phyloP scores from a whole-genome alignment of 2,797 vertebrate species.

The Tenualosa thibaudeaui region DNA sequence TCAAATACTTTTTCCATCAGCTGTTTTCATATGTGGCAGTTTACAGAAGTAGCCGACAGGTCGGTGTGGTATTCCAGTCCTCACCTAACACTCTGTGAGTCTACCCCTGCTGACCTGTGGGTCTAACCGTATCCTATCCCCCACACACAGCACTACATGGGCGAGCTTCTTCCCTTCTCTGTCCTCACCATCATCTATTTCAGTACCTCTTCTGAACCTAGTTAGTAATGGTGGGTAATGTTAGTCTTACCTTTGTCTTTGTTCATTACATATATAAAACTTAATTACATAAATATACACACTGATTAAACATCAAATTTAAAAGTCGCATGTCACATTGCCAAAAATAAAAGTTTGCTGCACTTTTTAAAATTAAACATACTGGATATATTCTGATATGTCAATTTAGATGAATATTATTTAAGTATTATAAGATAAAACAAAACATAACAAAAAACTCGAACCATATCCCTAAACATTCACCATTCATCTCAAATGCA shows the following conservation, averaged over 20 bases:
- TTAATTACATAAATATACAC: not conserved
- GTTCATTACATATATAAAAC: not conserved
- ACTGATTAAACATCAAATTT: not conserved
- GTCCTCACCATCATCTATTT: not conserved
- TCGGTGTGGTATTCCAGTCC: not conserved
- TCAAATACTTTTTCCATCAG: too few relatives aligned
- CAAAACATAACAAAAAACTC: not conserved
- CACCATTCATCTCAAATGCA: not conserved
- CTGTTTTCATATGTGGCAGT: too few relatives aligned
- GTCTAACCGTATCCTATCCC: not conserved
- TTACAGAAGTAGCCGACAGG: not conserved
- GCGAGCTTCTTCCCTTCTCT: not conserved
- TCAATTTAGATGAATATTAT: not conserved
- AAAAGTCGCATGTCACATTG: not conserved
- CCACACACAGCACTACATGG: slow-evolving; percentile 8
- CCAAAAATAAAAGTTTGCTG: not conserved
- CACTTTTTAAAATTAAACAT: not conserved
- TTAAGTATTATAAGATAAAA: not conserved
- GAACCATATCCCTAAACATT: not conserved
- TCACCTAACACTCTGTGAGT: slow-evolving; percentile 23
- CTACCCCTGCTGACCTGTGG: not conserved
- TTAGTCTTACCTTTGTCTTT: not conserved
- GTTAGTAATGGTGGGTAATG: not conserved
- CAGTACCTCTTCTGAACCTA: not conserved
- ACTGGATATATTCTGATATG: not conserved